Evolutionary conservation across 2,797 vertebrate genomes (phyloP), one percentile per base, ranked within the genome.

Genomic region (Tolypeutes matacus): DNA sequence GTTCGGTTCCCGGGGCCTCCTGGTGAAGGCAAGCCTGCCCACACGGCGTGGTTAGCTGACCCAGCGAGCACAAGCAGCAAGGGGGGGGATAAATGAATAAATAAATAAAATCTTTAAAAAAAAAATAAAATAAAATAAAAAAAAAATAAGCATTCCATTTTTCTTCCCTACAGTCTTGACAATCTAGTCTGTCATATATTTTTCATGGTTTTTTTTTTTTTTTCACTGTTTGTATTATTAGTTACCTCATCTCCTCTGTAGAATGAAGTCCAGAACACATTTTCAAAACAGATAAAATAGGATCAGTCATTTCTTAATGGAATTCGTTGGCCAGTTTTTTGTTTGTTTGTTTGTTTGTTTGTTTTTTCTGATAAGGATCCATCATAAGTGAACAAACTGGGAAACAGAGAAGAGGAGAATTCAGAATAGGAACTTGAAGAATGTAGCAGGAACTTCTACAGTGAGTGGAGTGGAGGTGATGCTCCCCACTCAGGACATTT

Each of bases 151-250:
- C n/a, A 72, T 60, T 93, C 49, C 27, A 58, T 69, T 94, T 94
- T 82, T 81, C 53, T 46, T 86, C 60, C 39, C 51, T 73, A 67
- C 53, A 77, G 51, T 51, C 36, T 69, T 49, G 53, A 53, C 36
- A 95, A 85, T 90, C n/a, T 29, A 76, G 42, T 80, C 20, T 53
- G 46, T 27, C 62, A 51, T 72, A 20, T 75, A 60, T 72, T 69
- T 89, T 51, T 60, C 29, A 58, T 51, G 7, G 1, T 72, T 60
- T 81, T 42, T 21, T 11, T 18, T 2, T 39, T 36, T 56, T 75
- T 21, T 78, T 87, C 49, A 89, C 53, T 81, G 3, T 15, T 15
- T 75, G 13, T 84, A 56, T 77, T 69, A 95, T 92, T 36, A 84
- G 8, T 62, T 23, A 60, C 60, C 69, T 93, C 39, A 51, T 77